phyloP scores from a whole-genome alignment of 2,888 invertebrate species.

The Onchidella celtica region DNA sequence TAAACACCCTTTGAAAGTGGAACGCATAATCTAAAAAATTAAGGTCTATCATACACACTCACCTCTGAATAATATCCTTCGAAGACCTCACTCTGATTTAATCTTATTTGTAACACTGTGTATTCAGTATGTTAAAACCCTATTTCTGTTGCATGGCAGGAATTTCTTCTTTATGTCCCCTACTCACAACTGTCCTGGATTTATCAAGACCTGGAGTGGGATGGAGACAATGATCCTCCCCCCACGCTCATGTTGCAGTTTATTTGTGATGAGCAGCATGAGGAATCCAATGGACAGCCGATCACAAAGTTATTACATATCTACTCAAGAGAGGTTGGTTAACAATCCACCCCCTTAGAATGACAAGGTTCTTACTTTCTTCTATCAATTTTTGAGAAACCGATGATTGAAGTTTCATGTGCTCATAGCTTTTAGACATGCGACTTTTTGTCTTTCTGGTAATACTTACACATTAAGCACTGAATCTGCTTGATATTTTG shows the following conservation, averaged over 20 bases:
- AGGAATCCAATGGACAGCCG: conserved; percentile 84
- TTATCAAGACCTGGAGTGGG: conserved; percentile 91
- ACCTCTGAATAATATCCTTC: too few species aligned
- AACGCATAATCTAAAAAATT: too few species aligned
- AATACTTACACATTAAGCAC: background rate
- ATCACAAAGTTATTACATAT: conserved; percentile 89
- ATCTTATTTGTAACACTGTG: too few species aligned
- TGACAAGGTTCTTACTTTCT: too few species aligned
- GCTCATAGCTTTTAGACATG: too few species aligned
- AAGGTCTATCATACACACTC: too few species aligned
- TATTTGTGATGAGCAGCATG: conserved; percentile 71
- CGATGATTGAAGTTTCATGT: too few species aligned
- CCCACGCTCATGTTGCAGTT: conserved; percentile 96
- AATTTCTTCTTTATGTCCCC: conserved; percentile 83
- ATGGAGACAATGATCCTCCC: conserved; percentile 89
- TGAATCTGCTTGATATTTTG: too few species aligned
- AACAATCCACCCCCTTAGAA: background rate
- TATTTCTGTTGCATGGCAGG: conserved; percentile 54
- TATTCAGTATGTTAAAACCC: background rate
- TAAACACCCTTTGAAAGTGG: too few species aligned
- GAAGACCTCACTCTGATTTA: too few species aligned
- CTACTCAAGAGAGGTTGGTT: conserved; percentile 83
- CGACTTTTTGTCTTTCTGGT: too few species aligned
- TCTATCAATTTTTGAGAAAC: too few species aligned
- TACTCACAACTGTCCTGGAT: conserved; percentile 97